Evolutionary conservation across 2,113 vertebrate genomes (phyloP).

Genomic region (Stegostoma tigrinum): DNA sequence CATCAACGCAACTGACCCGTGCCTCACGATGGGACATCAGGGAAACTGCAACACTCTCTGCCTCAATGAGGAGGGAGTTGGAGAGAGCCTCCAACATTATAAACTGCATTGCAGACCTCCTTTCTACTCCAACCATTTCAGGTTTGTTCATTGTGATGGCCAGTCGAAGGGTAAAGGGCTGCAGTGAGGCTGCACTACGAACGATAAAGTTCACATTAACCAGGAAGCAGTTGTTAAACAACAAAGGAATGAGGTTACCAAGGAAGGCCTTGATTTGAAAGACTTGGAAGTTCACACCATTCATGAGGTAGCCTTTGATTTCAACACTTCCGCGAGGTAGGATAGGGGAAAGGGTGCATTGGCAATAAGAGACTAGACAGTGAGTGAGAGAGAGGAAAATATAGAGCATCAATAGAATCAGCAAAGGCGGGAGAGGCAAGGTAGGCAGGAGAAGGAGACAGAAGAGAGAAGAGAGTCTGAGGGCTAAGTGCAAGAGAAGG

Average conservation of each 20-base stretch:
- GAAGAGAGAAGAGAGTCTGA: background rate
- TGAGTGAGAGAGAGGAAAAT: background rate
- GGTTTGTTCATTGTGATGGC: background rate
- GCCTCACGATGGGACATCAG: background rate
- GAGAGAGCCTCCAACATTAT: background rate
- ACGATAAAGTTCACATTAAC: background rate
- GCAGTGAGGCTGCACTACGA: background rate
- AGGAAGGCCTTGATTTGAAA: background rate
- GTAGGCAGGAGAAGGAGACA: background rate
- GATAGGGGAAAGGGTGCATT: background rate
- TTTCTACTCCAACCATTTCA: background rate
- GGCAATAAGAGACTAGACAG: no score
- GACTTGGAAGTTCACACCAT: background rate
- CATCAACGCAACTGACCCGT: background rate
- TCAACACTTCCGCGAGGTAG: background rate
- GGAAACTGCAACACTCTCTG: background rate
- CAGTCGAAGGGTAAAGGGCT: background rate
- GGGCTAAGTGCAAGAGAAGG: background rate
- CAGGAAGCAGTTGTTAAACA: background rate
- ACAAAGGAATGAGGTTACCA: background rate
- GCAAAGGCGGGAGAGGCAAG: constrained; percentile 9
- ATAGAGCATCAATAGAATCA: background rate
- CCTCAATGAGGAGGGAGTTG: background rate
- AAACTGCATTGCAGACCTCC: background rate
- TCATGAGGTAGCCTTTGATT: background rate